Base-by-base conservation (phyloP, 1,140 invertebrate genomes). In the Stenopsyche tienmushanensis region DNA sequence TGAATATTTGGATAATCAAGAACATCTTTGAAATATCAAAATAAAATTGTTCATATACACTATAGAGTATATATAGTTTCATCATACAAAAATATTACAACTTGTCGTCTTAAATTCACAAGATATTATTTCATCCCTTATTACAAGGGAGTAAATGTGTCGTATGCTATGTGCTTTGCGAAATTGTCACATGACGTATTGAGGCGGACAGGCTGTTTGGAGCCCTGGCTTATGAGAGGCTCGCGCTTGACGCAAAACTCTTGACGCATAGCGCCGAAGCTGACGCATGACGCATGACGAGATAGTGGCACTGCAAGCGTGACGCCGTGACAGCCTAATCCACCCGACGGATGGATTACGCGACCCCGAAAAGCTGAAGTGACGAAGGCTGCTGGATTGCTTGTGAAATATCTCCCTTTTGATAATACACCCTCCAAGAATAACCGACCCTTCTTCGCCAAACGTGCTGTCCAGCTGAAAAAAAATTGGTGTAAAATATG, bases 261-360 rank as follows among this genome's bases (percentile, higher is more conserved):
- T 34, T 34, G 29, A 34, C 29, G 29, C 29, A 34, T 34, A 13
- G 29, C 29, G 29, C 13, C 29, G 29, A 5, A 5, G 5, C 5
- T 34, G 29, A 34, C 29, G 29, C 29, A 13, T 34, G 29, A 34
- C 29, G 29, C 29, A 13, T 34, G 29, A 34, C 5, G 29, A 5
- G 29, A 34, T 13, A 13, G 29, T 13, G 29, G 29, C 29, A 13
- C 29, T 13, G 29, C 29, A 7, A 15, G 10, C 44, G 44, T 47
- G 44, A 47, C 44, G 44, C 10, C 10, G 8, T 47, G 44, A 47
- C 44, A 47, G 44, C 44, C 17, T 47, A 47, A 47, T 47, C 44
- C 44, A 20, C 8, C 44, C 8, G 10, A 8, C 17, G 10, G 44
- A 20, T 20, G 44, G 44, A 47, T 47, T 15, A 47, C 8, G 44